These are phyloP conservation scores for Diaperis boleti DNA, from an alignment of 2,888 invertebrate species.

Conservation along the genomic window DNA sequence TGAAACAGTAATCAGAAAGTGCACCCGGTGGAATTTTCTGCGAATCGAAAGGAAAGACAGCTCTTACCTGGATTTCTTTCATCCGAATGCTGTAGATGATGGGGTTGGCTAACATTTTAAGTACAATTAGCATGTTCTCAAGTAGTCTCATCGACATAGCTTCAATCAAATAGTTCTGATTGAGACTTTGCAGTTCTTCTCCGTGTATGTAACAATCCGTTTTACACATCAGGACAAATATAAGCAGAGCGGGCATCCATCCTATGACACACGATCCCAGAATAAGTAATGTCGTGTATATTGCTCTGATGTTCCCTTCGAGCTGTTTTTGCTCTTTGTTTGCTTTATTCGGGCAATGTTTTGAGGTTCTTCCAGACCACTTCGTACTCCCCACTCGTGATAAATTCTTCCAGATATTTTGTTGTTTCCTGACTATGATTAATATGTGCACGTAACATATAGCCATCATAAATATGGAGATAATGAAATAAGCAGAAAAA, in stretches of 20 bases:
- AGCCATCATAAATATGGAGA: slow-evolving; percentile 71
- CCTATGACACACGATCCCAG: slow-evolving; percentile 72
- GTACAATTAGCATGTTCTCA: slow-evolving; percentile 70
- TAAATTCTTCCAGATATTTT: slow-evolving; percentile 66
- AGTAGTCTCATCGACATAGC: slow-evolving; percentile 51
- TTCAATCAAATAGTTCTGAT: slow-evolving; percentile 48
- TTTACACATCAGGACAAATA: slow-evolving; percentile 71
- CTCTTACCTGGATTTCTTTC: slow-evolving; percentile 72
- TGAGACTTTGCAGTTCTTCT: slow-evolving; percentile 48
- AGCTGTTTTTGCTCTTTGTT: slow-evolving; percentile 61
- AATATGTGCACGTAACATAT: slow-evolving; percentile 73
- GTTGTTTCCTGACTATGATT: slow-evolving; percentile 70
- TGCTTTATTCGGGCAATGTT: slow-evolving; percentile 41
- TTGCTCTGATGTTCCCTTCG: slow-evolving; percentile 69
- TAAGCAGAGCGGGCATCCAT: slow-evolving; percentile 73
- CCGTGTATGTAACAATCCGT: slow-evolving; percentile 57
- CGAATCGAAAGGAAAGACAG: neutral
- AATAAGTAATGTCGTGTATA: slow-evolving; percentile 74
- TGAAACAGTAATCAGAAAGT: too few relatives aligned
- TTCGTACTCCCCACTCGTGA: slow-evolving; percentile 63
- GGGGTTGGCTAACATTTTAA: slow-evolving; percentile 74
- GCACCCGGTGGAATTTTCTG: too few relatives aligned
- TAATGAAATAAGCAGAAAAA: slow-evolving; percentile 70
- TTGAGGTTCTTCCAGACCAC: slow-evolving; percentile 51
- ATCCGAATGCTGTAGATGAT: slow-evolving; percentile 77